Base-by-base conservation (phyloP, 2,888 invertebrate genomes). In the Acronicta aceris region DNA sequence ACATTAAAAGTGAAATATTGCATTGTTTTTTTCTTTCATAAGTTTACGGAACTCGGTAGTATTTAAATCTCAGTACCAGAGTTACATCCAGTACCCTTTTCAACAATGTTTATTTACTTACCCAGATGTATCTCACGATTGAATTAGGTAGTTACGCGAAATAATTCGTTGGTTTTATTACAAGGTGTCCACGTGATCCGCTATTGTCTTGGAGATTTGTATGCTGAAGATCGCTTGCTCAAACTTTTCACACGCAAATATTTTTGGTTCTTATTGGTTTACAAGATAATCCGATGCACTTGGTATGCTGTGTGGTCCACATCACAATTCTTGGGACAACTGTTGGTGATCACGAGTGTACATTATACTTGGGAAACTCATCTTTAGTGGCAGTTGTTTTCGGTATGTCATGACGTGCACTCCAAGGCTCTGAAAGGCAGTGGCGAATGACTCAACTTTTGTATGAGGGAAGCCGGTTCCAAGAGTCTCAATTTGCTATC, bases 161-260 rank as follows among this genome's bases (percentile, higher is more conserved):
- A 65, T 65, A 60, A 71, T 27, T 69, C 42, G 33, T 42, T 9
- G 30, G 3, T 65, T 69, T 69, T 71, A 69, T 71, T 65, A 65
- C 71, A 15, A 42, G n/a, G n/a, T 40, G 60, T 47, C 52, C 16
- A 43, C 33, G 10, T 16, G 47, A 58, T 47, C 12, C 46, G 43
- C 13, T 17, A 40, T 48, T 51, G 40, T 41, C 9, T 48, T 30
- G 15, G 12, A 55, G 45, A 69, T 69, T 69, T 56, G 71, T 69
- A 69, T 69, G 60, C 69, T 5, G 27, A 21, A n/a, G 55, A 53
- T 49, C n/a, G 21, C 53, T 50, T 60, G 33, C 13, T 40, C 33
- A 42, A 71, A 69, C 10, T 52, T 60, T 65, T 65, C 69, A 50
- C 69, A 71, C 55, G 70, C 42, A 58, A 21, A 3, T 7, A 9